Percentiles rank a stretch among this genome's conserved stretches.
Conservation (phyloP, 2,113 vertebrate species). For the Natator depressus region DNA sequence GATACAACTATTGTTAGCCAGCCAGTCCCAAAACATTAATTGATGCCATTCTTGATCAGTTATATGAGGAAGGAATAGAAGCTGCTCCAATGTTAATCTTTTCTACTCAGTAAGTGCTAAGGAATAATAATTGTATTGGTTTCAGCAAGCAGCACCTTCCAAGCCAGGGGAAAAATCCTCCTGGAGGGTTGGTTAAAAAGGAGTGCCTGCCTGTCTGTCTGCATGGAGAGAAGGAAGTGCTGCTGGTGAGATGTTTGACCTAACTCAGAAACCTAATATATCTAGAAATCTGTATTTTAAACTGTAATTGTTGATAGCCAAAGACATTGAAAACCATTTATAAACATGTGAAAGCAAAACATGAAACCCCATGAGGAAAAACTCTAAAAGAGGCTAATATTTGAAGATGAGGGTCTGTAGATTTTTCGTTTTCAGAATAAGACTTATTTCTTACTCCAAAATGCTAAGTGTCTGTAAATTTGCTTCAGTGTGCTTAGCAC, state of each 20-base stretch:
- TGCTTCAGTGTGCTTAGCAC: neutral
- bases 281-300: neutral
- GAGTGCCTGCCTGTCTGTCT: neutral
- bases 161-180: neutral
- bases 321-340: neutral
- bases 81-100: neutral
- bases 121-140: neutral
- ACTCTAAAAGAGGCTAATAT: neutral
- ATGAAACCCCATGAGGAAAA: rapidly evolving
- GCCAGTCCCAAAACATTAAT: neutral
- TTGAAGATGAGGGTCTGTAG: neutral
- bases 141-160: neutral
- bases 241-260: neutral
- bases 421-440: neutral
- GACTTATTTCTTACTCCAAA: neutral
- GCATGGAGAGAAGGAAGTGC: neutral
- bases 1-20: neutral
- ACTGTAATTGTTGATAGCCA: neutral
- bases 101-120: neutral
- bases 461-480: neutral
- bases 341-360: neutral
- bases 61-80: neutral
- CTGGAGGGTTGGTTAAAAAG: neutral
- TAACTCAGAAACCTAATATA: neutral
- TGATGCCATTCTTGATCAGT: neutral